phyloP scores from a whole-genome alignment of 2,888 invertebrate genomes.

The Caenorhabditis sp. region DNA sequence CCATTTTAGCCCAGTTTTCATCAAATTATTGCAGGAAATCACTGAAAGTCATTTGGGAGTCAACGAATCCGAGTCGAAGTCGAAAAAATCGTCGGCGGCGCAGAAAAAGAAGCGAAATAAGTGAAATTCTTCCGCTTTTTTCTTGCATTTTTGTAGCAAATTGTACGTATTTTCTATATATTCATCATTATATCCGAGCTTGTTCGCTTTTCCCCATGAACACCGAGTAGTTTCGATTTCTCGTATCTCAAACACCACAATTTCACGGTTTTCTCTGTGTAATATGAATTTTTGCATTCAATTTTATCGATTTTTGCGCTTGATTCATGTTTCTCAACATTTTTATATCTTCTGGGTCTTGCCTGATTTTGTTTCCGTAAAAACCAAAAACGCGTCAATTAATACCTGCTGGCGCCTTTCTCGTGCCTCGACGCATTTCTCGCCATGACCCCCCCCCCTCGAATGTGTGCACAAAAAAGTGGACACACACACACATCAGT shows the following conservation, averaged over 20 bases:
- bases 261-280: too few relatives aligned
- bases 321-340: too few relatives aligned
- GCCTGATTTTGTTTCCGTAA: neutral
- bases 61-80: constrained; percentile 11
- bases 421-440: neutral
- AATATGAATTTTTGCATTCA: too few relatives aligned
- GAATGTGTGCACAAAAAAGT: neutral
- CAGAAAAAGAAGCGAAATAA: constrained; percentile 38
- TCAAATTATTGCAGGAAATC: constrained; percentile 44
- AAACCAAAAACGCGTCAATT: neutral
- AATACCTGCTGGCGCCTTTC: neutral
- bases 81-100: constrained; percentile 31
- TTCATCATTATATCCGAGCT: neutral
- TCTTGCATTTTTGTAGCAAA: neutral
- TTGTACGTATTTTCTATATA: neutral
- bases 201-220: too few relatives aligned
- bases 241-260: too few relatives aligned
- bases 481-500: neutral
- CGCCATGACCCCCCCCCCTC: neutral
- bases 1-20: neutral
- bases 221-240: too few relatives aligned
- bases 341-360: neutral
- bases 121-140: neutral
- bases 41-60: constrained; percentile 37
- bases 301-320: too few relatives aligned